Percentiles rank a stretch among this genome's conserved stretches.
These are phyloP conservation scores for Sebastes wilsoni DNA, from an alignment of 2,797 vertebrate genomes.

Conservation along the genomic window DNA sequence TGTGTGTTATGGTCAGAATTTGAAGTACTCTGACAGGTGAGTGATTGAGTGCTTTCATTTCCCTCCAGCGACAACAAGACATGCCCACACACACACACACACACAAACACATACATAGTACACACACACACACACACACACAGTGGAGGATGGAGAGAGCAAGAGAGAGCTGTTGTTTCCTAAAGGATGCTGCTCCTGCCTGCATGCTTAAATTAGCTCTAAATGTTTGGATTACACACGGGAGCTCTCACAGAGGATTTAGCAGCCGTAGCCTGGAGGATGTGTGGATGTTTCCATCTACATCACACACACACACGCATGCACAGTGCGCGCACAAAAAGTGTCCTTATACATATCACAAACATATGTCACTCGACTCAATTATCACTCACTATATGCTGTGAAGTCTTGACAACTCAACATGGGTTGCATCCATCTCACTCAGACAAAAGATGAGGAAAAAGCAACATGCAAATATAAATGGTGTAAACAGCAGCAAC, in stretches of 20 bases:
- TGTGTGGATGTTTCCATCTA: slow-evolving; percentile 78
- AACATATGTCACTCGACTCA: slow-evolving; percentile 48
- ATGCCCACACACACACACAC: slow-evolving; percentile 47
- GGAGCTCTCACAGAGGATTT: slow-evolving; percentile 84
- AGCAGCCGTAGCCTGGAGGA: slow-evolving; percentile 76
- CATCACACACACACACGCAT: slow-evolving; percentile 23
- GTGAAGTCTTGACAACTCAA: slow-evolving; percentile 11
- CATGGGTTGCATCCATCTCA: slow-evolving; percentile 14
- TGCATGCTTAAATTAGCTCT: slow-evolving; percentile 85
- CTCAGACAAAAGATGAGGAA: slow-evolving; percentile 11
- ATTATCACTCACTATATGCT: slow-evolving; percentile 29
- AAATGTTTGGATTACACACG: slow-evolving; percentile 86
- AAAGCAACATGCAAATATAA: slow-evolving; percentile 29
- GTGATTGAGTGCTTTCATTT: slow-evolving; percentile 85
- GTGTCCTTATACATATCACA: slow-evolving; percentile 33
- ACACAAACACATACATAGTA: slow-evolving; percentile 12
- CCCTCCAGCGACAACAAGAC: slow-evolving; percentile 77
- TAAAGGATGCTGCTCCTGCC: slow-evolving; percentile 82
- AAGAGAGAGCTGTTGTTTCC: slow-evolving; percentile 76
- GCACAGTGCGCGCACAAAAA: background rate
- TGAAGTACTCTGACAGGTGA: slow-evolving; percentile 83
- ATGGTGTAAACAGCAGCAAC: slow-evolving; percentile 22
- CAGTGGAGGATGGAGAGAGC: slow-evolving; percentile 27
- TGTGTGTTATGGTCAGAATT: slow-evolving; percentile 65
- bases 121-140: slow-evolving; percentile 12